Evolutionary conservation across 1,140 invertebrate genomes (phyloP).

Genomic region (Pseudomyrmex sp.): DNA sequence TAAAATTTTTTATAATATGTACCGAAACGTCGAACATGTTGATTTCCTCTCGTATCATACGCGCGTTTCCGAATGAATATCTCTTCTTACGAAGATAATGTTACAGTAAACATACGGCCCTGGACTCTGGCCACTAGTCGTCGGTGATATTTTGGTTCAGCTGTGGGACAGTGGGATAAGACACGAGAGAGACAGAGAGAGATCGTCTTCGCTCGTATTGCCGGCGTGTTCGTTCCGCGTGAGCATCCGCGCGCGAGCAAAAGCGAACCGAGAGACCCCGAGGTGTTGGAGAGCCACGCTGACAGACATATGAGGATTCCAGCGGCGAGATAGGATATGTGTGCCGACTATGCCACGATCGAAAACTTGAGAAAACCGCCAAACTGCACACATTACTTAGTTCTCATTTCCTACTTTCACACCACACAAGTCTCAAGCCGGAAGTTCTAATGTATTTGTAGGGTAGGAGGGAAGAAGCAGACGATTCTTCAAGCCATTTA

Average conservation of each 20-base stretch:
- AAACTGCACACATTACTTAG: constrained; percentile 2
- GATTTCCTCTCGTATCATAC: too few relatives aligned
- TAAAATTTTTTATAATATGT: too few relatives aligned
- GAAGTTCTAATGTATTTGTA: too few relatives aligned
- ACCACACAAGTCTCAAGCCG: too few relatives aligned
- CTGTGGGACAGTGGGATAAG: constrained; percentile 66
- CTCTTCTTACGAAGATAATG: too few relatives aligned
- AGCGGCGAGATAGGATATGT: constrained; percentile 82
- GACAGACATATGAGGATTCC: constrained; percentile 85
- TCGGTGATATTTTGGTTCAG: constrained; percentile 77
- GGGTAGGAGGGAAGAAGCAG: too few relatives aligned
- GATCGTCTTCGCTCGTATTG: constrained; percentile 61
- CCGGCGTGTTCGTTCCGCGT: constrained; percentile 14
- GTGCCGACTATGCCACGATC: constrained; percentile 66
- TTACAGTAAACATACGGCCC: constrained; percentile 49
- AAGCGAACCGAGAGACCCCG: constrained; percentile 67
- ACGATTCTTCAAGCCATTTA: too few relatives aligned
- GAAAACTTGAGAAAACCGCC: constrained; percentile 56
- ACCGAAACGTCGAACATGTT: too few relatives aligned
- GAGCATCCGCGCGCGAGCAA: background rate
- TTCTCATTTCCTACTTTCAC: constrained; percentile 4
- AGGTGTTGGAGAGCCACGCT: constrained; percentile 78
- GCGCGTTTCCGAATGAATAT: too few relatives aligned
- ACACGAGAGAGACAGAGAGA: constrained; percentile 34
- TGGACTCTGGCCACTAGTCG: constrained; percentile 64